These are phyloP conservation scores for Clitarchus hookeri DNA, from an alignment of 2,888 invertebrate genomes.

Conservation along the genomic window DNA sequence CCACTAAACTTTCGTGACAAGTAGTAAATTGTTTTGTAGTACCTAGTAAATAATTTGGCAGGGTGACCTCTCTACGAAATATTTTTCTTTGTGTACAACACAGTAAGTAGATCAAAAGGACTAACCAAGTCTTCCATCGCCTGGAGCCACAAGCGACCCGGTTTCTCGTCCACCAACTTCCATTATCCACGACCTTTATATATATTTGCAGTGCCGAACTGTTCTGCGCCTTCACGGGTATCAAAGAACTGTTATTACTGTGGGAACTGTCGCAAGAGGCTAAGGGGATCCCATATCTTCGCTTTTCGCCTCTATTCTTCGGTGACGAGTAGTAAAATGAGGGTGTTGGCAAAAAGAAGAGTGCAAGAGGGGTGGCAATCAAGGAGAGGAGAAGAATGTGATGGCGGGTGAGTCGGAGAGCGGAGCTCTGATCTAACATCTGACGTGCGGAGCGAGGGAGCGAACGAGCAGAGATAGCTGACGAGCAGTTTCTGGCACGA, in stretches of 20 bases:
- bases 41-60: too few species aligned
- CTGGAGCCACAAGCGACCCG: neutral
- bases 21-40: too few species aligned
- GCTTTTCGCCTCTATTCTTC: neutral
- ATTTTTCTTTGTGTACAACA: too few species aligned
- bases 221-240: neutral
- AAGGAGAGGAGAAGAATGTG: neutral
- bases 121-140: neutral
- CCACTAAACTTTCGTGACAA: too few species aligned
- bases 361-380: neutral
- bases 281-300: neutral
- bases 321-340: conserved; percentile 2
- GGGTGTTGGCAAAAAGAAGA: neutral
- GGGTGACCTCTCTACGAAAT: too few species aligned
- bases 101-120: neutral
- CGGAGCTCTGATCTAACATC: neutral
- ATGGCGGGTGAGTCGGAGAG: neutral
- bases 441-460: neutral
- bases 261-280: conserved; percentile 14
- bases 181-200: neutral
- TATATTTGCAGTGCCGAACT: neutral
- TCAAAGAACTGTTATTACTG: neutral
- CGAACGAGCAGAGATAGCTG: neutral
- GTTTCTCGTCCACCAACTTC: neutral
- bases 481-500: conserved; percentile 1